Evolutionary conservation across 2,888 invertebrate species (phyloP), one percentile per base, ranked within the genome.

Genomic region (Hoplodrina ambigua): DNA sequence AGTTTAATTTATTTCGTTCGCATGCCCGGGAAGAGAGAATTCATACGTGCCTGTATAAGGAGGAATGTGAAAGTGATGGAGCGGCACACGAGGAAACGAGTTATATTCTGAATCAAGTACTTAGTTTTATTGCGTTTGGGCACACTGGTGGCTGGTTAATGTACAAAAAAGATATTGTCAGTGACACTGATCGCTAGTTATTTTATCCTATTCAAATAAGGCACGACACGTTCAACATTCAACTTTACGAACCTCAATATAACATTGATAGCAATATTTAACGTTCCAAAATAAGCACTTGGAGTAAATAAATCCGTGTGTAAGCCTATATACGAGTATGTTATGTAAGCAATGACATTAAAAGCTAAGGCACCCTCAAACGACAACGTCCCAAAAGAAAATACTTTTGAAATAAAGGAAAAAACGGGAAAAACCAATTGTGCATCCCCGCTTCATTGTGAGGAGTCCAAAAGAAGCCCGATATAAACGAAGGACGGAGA

Each of bases 11-110:
- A 80, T 85, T 83, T 86, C 72, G 84, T 64, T 62, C 67, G 49
- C 61, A 66, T 58, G 41, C 66, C 63, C 57, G 71, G 67, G 71
- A 82, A 83, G 82, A 90, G 87, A 88, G 88, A 88, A 91, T 91
- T 90, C 91, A 90, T 91, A 91, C 87, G 88, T 87, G 87, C 86
- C 88, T 89, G 88, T 89, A 89, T 88, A 86, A 90, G 89, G 85
- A 90, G 88, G 91, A 90, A 92, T 92, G 89, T 90, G 90, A 88
- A 91, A 91, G 90, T 92, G 92, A 92, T 92, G 89, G 90, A 92
- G 91, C 88, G 89, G 87, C 86, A 78, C 52, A 78, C 76, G 67
- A 71, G 76, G 63, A 81, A 84, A 80, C 80, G 72, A 84, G 89
- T 89, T 82, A 87, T 89, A 88, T 88, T 88, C 66, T 67, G 72